A percentile compares a stretch with the other conserved stretches of the same genome.
Conservation (phyloP, 2,888 invertebrate genomes). For the Caenorhabditis imperialis region DNA sequence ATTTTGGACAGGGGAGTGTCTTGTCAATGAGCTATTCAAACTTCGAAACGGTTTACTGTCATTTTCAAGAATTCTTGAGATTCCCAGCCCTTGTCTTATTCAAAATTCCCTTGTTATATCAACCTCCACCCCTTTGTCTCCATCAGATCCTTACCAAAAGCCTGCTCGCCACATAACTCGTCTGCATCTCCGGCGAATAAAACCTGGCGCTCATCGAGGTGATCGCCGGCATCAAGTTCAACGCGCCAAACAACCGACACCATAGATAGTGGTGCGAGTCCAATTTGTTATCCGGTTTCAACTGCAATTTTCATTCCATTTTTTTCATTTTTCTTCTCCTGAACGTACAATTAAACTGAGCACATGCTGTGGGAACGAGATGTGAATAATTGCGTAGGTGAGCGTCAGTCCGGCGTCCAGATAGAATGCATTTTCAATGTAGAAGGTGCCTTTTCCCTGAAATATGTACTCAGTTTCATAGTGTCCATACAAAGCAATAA, state of each 20-base stretch:
- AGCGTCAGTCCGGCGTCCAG: conserved; percentile 68
- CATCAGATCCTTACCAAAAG: conserved; percentile 68
- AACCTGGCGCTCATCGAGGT: conserved; percentile 67
- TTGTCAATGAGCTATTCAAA: neutral
- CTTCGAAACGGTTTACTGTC: neutral
- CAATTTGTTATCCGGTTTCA: conserved; percentile 67
- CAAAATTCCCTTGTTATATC: conserved; percentile 2
- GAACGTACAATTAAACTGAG: conserved; percentile 67
- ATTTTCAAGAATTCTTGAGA: neutral
- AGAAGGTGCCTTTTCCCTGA: conserved; percentile 62
- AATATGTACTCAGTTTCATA: conserved; percentile 19
- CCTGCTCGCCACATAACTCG: conserved; percentile 65
- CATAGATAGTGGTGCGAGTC: conserved; percentile 73
- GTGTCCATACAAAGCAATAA: conserved; percentile 11
- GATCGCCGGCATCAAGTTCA: conserved; percentile 64
- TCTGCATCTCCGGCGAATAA: conserved; percentile 63
- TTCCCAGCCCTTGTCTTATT: too few relatives aligned
- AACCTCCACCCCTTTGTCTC: too few relatives aligned
- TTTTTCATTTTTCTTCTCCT: conserved; percentile 2
- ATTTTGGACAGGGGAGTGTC: neutral
- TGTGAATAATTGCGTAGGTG: conserved; percentile 69
- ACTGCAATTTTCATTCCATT: conserved; percentile 51
- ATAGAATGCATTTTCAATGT: conserved; percentile 68
- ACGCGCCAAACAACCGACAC: conserved; percentile 70
- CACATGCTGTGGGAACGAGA: conserved; percentile 73